A percentile compares a stretch with the other conserved stretches of the same genome.
These are phyloP conservation scores for Drosophila funebris DNA, from an alignment of 1,140 invertebrate species.

Conservation along the genomic window DNA sequence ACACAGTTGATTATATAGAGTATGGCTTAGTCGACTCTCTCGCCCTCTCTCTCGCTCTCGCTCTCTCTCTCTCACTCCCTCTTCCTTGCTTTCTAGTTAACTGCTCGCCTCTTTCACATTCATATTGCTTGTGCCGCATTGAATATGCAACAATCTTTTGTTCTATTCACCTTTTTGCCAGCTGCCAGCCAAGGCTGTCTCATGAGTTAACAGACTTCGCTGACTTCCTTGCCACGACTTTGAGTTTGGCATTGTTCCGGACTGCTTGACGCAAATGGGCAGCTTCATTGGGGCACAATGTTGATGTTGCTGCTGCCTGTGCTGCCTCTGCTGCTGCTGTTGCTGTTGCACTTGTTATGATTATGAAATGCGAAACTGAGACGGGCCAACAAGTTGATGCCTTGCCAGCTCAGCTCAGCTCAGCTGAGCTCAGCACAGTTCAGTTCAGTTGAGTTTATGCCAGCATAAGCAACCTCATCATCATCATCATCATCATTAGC, in stretches of 20 bases:
- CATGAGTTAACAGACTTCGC: conserved; percentile 10
- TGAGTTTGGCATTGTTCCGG: conserved; percentile 45
- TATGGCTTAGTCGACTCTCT: background rate
- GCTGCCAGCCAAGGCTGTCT: conserved; percentile 23
- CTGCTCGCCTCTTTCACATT: background rate
- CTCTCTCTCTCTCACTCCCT: background rate
- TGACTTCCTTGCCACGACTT: conserved; percentile 46
- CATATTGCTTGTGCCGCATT: background rate
- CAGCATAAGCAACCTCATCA: conserved; percentile 7
- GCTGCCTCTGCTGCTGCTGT: conserved; percentile 24
- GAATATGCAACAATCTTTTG: conserved; percentile 32
- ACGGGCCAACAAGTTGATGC: conserved; percentile 12
- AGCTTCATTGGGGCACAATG: conserved; percentile 40
- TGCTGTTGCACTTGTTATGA: conserved; percentile 54
- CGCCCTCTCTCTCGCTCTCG: background rate
- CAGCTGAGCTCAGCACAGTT: background rate
- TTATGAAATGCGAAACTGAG: conserved; percentile 66
- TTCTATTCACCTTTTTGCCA: conserved; percentile 8
- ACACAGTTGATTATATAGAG: background rate
- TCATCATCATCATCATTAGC: conserved; percentile 11
- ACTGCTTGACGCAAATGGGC: conserved; percentile 29
- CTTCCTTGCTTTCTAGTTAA: background rate
- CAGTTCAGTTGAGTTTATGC: background rate
- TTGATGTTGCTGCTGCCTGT: conserved; percentile 8
- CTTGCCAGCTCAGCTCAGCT: too few relatives aligned